Conservation (phyloP, 92 coral and sea anemone species). For the Porites divaricata region DNA sequence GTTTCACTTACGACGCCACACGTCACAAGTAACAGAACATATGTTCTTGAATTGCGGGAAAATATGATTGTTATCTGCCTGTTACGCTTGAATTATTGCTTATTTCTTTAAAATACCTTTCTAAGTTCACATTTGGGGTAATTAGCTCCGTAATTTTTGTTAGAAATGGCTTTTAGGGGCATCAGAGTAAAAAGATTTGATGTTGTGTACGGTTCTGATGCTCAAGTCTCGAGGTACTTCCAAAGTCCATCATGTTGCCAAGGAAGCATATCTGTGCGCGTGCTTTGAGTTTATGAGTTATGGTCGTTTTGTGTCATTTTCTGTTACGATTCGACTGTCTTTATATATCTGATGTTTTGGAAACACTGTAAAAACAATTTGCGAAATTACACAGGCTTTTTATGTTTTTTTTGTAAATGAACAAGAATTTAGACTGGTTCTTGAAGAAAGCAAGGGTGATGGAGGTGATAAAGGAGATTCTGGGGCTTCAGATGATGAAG, state of each 20-base stretch:
- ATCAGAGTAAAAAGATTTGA: neutral
- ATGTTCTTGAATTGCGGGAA: conserved; percentile 13
- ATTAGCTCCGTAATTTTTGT: neutral
- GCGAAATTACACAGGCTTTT: too few species aligned
- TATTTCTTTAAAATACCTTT: conserved; percentile 3
- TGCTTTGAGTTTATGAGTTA: too few species aligned
- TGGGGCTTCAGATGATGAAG: neutral
- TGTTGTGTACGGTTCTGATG: too few species aligned
- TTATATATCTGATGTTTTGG: too few species aligned
- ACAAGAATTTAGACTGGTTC: neutral
- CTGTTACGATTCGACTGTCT: too few species aligned
- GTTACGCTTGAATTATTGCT: conserved; percentile 2
- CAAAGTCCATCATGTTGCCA: too few species aligned
- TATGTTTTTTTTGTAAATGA: neutral
- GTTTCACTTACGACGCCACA: neutral
- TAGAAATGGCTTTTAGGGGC: neutral
- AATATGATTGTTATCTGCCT: neutral
- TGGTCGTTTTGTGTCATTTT: too few species aligned
- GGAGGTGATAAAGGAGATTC: neutral
- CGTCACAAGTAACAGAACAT: conserved; percentile 5
- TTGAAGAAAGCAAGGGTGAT: neutral
- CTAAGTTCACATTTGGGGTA: neutral
- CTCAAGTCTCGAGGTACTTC: too few species aligned
- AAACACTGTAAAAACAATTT: too few species aligned
- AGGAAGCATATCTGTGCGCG: too few species aligned